These are phyloP conservation scores for Larimichthys polyactis DNA, from an alignment of 2,113 vertebrate genomes.

Conservation along the genomic window DNA sequence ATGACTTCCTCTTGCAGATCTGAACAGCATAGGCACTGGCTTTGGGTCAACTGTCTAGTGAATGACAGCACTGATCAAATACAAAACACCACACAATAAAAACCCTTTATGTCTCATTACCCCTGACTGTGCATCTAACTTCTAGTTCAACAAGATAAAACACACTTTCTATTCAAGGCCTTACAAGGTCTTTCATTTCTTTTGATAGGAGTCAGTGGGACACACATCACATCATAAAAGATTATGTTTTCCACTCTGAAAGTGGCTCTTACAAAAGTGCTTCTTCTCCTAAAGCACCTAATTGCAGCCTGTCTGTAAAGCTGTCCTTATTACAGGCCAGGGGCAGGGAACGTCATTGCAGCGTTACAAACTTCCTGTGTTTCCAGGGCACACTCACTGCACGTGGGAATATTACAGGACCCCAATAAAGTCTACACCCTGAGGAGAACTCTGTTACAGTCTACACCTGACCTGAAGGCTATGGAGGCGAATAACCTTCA, in stretches of 20 bases:
- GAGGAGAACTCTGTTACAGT: not conserved
- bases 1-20: conserved; percentile 22
- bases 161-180: not conserved
- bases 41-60: conserved; percentile 12
- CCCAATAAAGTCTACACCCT: conserved; percentile 32
- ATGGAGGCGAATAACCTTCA: not conserved
- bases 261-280: conserved; percentile 34
- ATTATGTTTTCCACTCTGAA: conserved; percentile 40
- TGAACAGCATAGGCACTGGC: not conserved
- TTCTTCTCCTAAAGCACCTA: conserved; percentile 53
- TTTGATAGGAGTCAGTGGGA: conserved; percentile 16
- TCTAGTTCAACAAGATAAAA: conserved; percentile 11
- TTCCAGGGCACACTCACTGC: conserved; percentile 34
- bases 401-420: conserved; percentile 40
- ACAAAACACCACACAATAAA: conserved; percentile 8
- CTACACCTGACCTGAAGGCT: conserved; percentile 27
- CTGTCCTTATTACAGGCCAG: conserved; percentile 51
- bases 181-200: conserved; percentile 10
- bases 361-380: conserved; percentile 54
- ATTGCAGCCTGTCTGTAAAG: conserved; percentile 59
- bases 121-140: not conserved
- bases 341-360: conserved; percentile 43
- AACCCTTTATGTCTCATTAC: not conserved
- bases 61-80: conserved; percentile 11
- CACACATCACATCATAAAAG: conserved; percentile 16